Evolutionary conservation across 2,113 vertebrate genomes (phyloP).

Genomic region (Tachycineta bicolor): DNA sequence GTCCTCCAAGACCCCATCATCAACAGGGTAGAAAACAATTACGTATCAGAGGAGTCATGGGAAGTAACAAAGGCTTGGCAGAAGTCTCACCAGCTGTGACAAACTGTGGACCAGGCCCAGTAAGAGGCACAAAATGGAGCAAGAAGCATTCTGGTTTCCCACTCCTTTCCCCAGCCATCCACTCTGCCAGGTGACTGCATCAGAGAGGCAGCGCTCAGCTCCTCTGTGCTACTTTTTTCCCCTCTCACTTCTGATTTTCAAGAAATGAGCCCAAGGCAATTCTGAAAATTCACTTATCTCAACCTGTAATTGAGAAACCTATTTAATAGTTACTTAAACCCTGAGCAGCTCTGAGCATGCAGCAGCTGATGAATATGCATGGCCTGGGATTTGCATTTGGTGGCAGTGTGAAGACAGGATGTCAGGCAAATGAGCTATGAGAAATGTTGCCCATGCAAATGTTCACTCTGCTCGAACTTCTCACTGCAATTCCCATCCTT

Average conservation of each 20-base stretch:
- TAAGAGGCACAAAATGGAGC: neutral
- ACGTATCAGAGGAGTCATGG: no score
- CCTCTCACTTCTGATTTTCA: neutral
- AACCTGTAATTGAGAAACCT: neutral
- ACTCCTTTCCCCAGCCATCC: neutral
- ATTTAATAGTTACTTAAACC: conserved; percentile 11
- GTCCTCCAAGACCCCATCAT: accelerated
- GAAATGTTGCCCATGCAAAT: conserved; percentile 47
- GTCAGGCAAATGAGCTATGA: conserved; percentile 45
- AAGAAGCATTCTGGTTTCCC: neutral
- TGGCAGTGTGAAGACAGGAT: neutral
- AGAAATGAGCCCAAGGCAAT: neutral
- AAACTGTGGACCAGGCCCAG: neutral
- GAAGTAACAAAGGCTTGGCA: neutral
- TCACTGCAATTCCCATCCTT: neutral
- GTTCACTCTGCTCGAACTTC: neutral
- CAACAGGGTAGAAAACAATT: neutral
- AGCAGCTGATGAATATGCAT: conserved; percentile 36
- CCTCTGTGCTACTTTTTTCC: accelerated
- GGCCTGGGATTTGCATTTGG: neutral
- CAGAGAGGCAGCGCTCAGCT: accelerated
- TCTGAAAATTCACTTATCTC: neutral
- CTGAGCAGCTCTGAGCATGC: neutral
- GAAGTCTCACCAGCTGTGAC: neutral
- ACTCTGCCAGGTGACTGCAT: neutral